Evolutionary conservation across 2,113 vertebrate species (phyloP).

Genomic region (Eulacestoma nigropectus): DNA sequence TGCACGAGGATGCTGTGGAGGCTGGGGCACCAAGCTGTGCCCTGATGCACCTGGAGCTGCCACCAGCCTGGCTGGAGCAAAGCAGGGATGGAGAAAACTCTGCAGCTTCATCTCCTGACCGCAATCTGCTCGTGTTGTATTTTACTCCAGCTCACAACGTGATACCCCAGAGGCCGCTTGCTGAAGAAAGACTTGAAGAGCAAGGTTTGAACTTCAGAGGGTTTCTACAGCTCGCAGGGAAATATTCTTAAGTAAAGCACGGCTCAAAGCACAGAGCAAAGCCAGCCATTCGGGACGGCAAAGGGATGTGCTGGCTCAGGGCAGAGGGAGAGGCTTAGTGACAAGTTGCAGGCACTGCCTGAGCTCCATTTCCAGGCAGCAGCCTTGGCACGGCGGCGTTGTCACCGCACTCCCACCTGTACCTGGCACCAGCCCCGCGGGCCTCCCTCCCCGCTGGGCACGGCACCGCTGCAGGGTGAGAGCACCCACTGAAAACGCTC

Average conservation of each 20-base stretch:
- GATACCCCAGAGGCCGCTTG: neutral
- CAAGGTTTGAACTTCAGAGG: neutral
- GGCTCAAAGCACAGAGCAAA: neutral
- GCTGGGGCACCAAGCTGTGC: fast-evolving
- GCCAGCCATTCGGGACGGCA: neutral
- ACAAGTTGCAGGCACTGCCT: neutral
- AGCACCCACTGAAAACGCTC: fast-evolving
- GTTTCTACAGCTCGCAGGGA: neutral
- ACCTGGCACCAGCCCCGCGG: fast-evolving
- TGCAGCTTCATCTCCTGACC: neutral
- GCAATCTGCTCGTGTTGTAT: fast-evolving
- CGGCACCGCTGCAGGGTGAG: fast-evolving
- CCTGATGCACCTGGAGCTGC: neutral
- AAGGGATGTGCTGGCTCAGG: neutral
- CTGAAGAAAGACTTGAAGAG: neutral
- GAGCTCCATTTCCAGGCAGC: neutral
- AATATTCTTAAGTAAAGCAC: neutral
- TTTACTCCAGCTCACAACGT: fast-evolving
- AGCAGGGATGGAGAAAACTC: neutral
- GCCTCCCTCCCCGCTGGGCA: neutral
- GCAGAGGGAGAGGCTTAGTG: neutral
- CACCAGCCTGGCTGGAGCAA: fast-evolving
- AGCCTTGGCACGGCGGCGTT: fast-evolving
- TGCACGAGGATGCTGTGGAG: fast-evolving
- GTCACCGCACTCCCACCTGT: fast-evolving